Base-by-base conservation (phyloP, 2,888 invertebrate genomes). In the Chloroclystis v-ata region DNA sequence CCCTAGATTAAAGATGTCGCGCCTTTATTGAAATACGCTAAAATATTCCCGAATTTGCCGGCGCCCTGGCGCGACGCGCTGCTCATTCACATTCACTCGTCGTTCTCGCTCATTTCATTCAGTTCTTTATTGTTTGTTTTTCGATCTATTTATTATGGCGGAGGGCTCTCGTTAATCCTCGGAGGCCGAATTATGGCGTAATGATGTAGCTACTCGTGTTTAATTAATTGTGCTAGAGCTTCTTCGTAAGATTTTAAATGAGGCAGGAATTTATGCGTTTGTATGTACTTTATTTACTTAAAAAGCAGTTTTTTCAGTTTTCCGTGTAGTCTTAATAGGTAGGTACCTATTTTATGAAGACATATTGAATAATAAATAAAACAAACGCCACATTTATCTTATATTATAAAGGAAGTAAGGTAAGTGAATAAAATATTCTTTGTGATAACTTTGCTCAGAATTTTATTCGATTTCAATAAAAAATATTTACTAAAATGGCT, bases 1-100 rank as follows among this genome's bases (percentile, higher is more conserved):
- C 82, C 82, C 82, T 82, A 84, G 86, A 86, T 86, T 86, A 87
- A 84, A 85, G 84, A 85, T 82, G 86, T 86, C 86, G 82, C 82
- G 78, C 81, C 76, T 78, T 82, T 85, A 87, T 87, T 85, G 85
- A 84, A 85, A 83, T 79, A 80, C 82, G 77, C 72, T 79, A 69
- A 78, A 80, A 79, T 73, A 75, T 75, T 72, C 69, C 61, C 56
- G 50, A 46, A 38, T 46, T 42, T 42, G 26, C 43, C 48, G 52
- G 12, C 45, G 42, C 49, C 54, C 51, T 48, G 50, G 40, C 49
- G 46, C 49, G 49, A 32, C 49, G 43, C 51, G 46, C 56, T 45
- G 57, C 72, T 75, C 82, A 80, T 82, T 83, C 75, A 69, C 61
- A 79, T 80, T 79, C 82, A 67, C 50, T 50, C 52, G 59, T 51